These are phyloP conservation scores for Prochilodus magdalenae DNA, from an alignment of 2,113 vertebrate genomes.

Conservation along the genomic window DNA sequence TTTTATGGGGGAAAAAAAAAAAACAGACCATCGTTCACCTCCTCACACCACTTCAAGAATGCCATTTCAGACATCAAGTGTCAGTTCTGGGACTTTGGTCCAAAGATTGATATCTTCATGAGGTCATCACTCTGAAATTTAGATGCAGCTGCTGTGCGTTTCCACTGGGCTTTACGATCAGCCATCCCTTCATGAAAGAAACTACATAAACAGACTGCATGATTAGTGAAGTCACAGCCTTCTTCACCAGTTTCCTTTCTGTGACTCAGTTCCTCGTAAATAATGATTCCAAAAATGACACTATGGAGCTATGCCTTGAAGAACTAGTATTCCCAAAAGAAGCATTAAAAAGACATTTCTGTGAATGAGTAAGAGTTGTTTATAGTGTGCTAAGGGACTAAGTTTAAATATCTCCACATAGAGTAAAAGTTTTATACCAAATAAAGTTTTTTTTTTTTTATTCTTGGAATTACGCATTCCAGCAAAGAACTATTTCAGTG, in stretches of 20 bases:
- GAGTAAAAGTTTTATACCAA: too few relatives aligned
- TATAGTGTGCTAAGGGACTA: too few relatives aligned
- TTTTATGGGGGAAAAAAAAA: background rate
- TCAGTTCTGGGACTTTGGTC: background rate
- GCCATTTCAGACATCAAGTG: constrained; percentile 3
- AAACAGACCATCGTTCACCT: background rate
- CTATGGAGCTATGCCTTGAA: background rate
- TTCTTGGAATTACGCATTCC: too few relatives aligned
- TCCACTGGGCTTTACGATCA: background rate
- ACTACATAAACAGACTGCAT: background rate
- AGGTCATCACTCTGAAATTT: background rate
- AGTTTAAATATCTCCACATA: too few relatives aligned
- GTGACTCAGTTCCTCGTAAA: background rate
- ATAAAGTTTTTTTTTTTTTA: too few relatives aligned
- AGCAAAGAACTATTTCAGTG: too few relatives aligned
- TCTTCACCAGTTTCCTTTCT: background rate
- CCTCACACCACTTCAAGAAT: background rate
- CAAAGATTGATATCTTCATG: background rate
- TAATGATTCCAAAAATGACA: background rate
- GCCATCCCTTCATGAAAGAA: background rate
- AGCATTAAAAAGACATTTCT: background rate
- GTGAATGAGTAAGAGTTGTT: too few relatives aligned
- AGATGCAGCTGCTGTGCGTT: background rate
- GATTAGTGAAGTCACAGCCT: background rate
- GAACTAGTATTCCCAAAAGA: background rate